Conservation (phyloP, 2,113 vertebrate species). For the Tyrannus savana region DNA sequence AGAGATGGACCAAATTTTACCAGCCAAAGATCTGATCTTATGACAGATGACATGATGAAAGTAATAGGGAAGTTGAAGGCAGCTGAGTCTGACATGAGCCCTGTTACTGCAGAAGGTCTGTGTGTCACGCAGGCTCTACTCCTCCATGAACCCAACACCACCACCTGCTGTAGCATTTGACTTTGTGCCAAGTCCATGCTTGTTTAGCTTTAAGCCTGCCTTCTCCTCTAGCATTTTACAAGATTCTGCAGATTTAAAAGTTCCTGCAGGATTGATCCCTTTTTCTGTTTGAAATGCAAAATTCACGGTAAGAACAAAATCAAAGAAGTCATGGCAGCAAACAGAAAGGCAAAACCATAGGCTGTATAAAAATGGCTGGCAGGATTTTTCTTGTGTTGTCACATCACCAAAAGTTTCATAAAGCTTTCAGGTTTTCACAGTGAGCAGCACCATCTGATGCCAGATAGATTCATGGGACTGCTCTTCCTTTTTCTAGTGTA, state of each 20-base stretch:
- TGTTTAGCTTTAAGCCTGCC: background rate
- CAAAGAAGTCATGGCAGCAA: background rate
- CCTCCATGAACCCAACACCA: background rate
- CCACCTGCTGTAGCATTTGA: background rate
- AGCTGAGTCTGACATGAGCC: background rate
- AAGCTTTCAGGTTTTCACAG: background rate
- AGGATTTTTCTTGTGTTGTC: background rate
- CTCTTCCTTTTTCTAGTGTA: background rate
- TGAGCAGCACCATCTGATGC: background rate
- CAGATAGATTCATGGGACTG: background rate
- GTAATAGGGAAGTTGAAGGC: background rate
- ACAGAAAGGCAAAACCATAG: background rate
- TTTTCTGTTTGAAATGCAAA: background rate
- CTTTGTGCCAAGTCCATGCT: background rate
- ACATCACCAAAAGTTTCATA: background rate
- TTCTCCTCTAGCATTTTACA: background rate
- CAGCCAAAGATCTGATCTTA: background rate
- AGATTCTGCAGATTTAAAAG: background rate
- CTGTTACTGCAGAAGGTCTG: background rate
- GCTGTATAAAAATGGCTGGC: background rate
- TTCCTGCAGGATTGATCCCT: background rate
- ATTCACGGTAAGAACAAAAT: constrained; percentile 10
- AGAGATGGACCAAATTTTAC: background rate
- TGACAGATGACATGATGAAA: background rate
- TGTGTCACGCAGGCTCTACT: background rate